Conservation (phyloP, 2,888 invertebrate species). For the Adineta ricciae region DNA sequence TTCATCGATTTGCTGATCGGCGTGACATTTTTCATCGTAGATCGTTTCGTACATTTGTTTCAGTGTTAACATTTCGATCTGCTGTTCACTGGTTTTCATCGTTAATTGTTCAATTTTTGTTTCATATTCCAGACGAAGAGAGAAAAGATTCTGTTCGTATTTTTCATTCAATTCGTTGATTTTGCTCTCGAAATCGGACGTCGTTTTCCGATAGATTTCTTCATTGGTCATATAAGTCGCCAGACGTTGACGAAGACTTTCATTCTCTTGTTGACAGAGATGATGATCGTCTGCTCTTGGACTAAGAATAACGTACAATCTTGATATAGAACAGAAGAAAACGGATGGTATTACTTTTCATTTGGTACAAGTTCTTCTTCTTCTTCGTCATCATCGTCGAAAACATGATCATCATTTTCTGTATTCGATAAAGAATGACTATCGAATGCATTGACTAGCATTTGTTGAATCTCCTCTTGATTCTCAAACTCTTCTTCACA, state of each 20-base stretch:
- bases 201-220: background rate
- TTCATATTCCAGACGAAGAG: background rate
- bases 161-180: background rate
- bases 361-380: background rate
- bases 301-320: too few relatives aligned
- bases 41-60: background rate
- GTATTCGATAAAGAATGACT: background rate
- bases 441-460: slow-evolving; percentile 2
- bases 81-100: background rate
- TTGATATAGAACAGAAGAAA: background rate
- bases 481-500: slow-evolving; percentile 19
- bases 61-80: background rate
- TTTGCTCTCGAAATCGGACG: background rate
- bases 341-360: background rate
- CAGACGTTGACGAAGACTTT: background rate
- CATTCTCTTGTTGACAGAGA: slow-evolving; percentile 17
- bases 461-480: slow-evolving; percentile 17
- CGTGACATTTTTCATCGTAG: background rate
- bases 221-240: background rate
- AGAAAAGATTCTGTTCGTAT: background rate
- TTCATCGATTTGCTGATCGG: background rate
- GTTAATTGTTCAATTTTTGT: background rate
- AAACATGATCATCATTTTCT: background rate
- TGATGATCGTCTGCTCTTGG: background rate
- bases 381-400: background rate